Conservation (phyloP, 2,797 vertebrate species). For the Adelosebastes latens region DNA sequence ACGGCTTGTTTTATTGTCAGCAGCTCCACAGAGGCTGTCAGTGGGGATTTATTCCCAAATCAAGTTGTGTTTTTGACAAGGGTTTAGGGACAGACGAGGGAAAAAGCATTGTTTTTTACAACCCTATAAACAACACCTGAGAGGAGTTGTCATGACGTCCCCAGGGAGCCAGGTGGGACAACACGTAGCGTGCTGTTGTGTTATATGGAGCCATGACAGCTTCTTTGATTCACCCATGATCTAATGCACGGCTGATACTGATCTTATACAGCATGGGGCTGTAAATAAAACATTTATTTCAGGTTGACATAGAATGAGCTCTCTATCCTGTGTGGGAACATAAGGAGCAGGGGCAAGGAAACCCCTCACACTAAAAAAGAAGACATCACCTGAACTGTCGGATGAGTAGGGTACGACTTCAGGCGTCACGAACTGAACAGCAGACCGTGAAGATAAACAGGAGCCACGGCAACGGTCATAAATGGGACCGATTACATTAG, state of each 20-base stretch:
- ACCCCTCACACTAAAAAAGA: background rate
- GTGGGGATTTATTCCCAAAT: conserved; percentile 67
- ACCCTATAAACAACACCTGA: conserved; percentile 52
- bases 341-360: background rate
- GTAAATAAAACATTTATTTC: background rate
- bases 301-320: background rate
- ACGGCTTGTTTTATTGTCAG: conserved; percentile 53
- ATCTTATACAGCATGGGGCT: background rate
- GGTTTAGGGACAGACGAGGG: conserved; percentile 50
- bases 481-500: conserved; percentile 24
- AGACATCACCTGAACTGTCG: background rate
- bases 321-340: conserved; percentile 5
- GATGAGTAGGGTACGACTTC: conserved; percentile 19
- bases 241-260: background rate
- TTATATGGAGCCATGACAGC: background rate
- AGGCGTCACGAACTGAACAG: conserved; percentile 47
- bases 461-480: conserved; percentile 34
- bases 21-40: conserved; percentile 39
- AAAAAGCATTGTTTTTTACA: conserved; percentile 51
- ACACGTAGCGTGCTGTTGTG: background rate
- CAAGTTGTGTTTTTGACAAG: conserved; percentile 69
- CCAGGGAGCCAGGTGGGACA: conserved; percentile 9
- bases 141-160: conserved; percentile 27
- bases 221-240: conserved; percentile 23
- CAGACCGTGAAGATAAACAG: conserved; percentile 70